phyloP scores from a whole-genome alignment of 2,113 vertebrate species.

The Gobius niger region DNA sequence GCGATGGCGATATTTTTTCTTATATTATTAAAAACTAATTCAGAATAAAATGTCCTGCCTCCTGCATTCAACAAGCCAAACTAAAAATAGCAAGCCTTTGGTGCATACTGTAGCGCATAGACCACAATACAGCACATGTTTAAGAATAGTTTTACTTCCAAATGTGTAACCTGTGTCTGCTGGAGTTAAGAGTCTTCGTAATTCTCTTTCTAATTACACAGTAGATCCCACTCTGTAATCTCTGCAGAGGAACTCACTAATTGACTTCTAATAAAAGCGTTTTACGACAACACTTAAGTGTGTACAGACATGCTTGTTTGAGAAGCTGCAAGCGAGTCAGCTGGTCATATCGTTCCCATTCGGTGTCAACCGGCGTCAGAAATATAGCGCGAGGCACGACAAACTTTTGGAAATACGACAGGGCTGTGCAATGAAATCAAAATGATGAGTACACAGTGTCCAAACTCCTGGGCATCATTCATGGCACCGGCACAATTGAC shows the following conservation, averaged over 20 bases:
- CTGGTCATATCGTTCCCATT: conserved; percentile 11
- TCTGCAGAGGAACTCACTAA: conserved; percentile 30
- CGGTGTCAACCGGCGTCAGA: conserved; percentile 21
- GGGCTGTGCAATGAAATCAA: conserved; percentile 45
- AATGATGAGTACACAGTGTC: conserved; percentile 56
- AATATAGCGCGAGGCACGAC: conserved; percentile 23
- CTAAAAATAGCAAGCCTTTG: background rate
- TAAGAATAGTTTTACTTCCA: background rate
- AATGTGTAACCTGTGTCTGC: background rate
- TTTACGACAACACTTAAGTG: conserved; percentile 19
- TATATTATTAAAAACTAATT: background rate
- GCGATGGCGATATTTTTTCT: background rate
- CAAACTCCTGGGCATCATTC: conserved; percentile 48
- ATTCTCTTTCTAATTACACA: conserved; percentile 10
- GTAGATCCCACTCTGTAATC: conserved; percentile 29
- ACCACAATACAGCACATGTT: background rate
- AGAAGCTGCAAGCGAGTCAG: conserved; percentile 38
- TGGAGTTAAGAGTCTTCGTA: conserved; percentile 27
- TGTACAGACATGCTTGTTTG: conserved; percentile 13
- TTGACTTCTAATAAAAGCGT: conserved; percentile 31
- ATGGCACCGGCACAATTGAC: conserved; percentile 41
- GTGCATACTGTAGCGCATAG: no score
- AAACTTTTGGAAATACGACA: conserved; percentile 33
- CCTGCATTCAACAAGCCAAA: background rate
- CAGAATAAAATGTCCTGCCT: background rate